Percentiles rank a stretch among this genome's conserved stretches.
Evolutionary conservation across 2,888 invertebrate genomes (phyloP).

Genomic region (Troides aeacus): DNA sequence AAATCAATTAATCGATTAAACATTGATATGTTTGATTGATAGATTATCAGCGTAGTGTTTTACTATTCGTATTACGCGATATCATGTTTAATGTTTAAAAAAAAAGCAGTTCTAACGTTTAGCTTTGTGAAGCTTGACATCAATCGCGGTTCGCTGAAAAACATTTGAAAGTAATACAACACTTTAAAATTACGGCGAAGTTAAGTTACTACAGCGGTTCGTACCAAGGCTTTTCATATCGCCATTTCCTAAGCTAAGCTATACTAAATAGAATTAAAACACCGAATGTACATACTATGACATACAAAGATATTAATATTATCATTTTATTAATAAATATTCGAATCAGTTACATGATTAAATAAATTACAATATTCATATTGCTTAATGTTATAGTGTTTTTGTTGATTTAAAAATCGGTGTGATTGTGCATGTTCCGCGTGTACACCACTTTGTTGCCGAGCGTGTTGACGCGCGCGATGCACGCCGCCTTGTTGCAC

Average conservation of each 20-base stretch:
- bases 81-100: too few species aligned
- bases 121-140: too few species aligned
- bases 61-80: too few species aligned
- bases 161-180: too few species aligned
- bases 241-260: background rate
- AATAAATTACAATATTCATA: background rate
- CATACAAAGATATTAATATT: background rate
- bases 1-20: too few species aligned
- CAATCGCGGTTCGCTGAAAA: too few species aligned
- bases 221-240: background rate
- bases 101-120: too few species aligned
- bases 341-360: background rate
- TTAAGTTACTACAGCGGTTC: background rate
- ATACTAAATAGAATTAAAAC: background rate
- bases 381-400: background rate
- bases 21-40: too few species aligned
- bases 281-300: background rate
- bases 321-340: background rate
- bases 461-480: conserved; percentile 50
- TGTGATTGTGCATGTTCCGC: conserved; percentile 50
- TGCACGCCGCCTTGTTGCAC: conserved; percentile 54
- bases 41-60: too few species aligned
- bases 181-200: background rate
- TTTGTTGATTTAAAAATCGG: background rate
- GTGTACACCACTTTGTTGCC: conserved; percentile 42